These are phyloP conservation scores for Phyllostomus hastatus DNA, from an alignment of 2,113 vertebrate genomes.

Conservation along the genomic window DNA sequence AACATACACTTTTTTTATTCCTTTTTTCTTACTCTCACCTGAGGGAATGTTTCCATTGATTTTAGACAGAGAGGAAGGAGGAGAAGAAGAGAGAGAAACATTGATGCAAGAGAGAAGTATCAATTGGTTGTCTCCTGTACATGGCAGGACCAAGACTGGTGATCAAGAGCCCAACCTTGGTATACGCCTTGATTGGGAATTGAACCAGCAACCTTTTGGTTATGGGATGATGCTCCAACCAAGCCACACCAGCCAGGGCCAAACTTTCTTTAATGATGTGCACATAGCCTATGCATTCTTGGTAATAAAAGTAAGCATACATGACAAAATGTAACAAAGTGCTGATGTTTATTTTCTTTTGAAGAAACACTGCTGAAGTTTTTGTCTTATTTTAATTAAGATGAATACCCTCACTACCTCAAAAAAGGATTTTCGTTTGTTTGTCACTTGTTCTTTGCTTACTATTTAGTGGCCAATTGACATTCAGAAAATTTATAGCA, in stretches of 20 bases:
- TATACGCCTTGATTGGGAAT: no score
- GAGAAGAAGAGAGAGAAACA: no score
- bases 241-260: no score
- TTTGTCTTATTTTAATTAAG: slow-evolving; percentile 23
- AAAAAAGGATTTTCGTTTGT: slow-evolving; percentile 3
- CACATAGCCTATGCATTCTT: background rate
- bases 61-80: no score
- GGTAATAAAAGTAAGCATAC: slow-evolving; percentile 27
- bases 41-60: no score
- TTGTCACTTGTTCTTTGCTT: slow-evolving; percentile 33
- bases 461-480: slow-evolving; percentile 34
- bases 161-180: no score
- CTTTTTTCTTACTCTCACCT: no score
- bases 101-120: no score
- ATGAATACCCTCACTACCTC: slow-evolving; percentile 7
- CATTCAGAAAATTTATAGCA: slow-evolving; percentile 68
- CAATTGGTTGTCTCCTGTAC: no score
- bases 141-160: no score
- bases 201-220: no score
- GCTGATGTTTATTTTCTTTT: background rate
- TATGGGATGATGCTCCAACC: no score
- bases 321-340: background rate
- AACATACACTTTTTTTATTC: background rate
- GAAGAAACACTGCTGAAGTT: slow-evolving; percentile 1
- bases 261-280: background rate